These are phyloP conservation scores for Cryptops parisi DNA, from an alignment of 2,888 invertebrate genomes.

Conservation along the genomic window DNA sequence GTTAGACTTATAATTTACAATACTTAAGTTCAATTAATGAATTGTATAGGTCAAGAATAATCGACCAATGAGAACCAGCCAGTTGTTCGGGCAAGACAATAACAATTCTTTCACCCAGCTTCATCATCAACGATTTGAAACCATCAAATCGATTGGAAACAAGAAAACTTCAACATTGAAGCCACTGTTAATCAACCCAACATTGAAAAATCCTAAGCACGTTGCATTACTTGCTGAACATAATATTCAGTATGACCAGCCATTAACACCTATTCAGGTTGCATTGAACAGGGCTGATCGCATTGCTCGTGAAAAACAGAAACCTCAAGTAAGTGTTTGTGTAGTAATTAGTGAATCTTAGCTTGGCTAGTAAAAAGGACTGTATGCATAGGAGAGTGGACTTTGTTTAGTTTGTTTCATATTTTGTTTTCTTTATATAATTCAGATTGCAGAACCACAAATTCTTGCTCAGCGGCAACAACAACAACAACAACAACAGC, in stretches of 20 bases:
- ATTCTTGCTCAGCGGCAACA: slow-evolving; percentile 31
- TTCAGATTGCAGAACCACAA: slow-evolving; percentile 23
- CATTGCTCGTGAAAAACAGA: slow-evolving; percentile 65
- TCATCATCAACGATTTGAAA: slow-evolving; percentile 54
- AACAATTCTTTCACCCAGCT: slow-evolving; percentile 53
- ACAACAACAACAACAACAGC: slow-evolving; percentile 33
- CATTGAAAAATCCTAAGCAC: slow-evolving; percentile 65
- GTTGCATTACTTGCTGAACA: slow-evolving; percentile 66
- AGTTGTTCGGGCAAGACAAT: slow-evolving; percentile 60
- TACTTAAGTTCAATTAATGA: too few relatives aligned
- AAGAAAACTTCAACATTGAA: slow-evolving; percentile 51
- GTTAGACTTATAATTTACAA: too few relatives aligned
- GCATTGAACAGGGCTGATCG: slow-evolving; percentile 67
- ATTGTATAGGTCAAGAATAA: slow-evolving; percentile 48
- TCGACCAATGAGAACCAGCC: slow-evolving; percentile 58
- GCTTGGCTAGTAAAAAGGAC: neutral
- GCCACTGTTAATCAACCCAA: slow-evolving; percentile 55
- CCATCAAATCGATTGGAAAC: slow-evolving; percentile 50
- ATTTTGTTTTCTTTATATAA: neutral
- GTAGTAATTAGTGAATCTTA: neutral
- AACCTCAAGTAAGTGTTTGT: slow-evolving; percentile 24
- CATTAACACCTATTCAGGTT: slow-evolving; percentile 65
- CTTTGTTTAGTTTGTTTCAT: neutral
- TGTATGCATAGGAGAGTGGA: neutral
- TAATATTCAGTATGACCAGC: slow-evolving; percentile 69